Percentiles rank a stretch among this genome's conserved stretches.
These are phyloP conservation scores for Glaucidium brasilianum DNA, from an alignment of 2,113 vertebrate species.

Conservation along the genomic window DNA sequence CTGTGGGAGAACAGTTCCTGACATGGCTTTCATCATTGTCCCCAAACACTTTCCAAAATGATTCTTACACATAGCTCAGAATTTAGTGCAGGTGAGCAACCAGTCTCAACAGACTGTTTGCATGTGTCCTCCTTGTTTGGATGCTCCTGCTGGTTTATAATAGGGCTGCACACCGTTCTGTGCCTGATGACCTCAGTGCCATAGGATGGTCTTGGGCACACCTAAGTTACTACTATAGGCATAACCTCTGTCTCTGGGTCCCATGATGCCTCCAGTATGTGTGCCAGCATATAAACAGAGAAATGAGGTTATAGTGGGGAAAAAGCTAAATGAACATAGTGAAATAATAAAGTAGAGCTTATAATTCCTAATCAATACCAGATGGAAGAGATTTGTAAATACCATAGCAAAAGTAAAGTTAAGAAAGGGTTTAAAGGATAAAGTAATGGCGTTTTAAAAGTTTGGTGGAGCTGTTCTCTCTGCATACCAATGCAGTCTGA, in stretches of 20 bases:
- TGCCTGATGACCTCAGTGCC: background rate
- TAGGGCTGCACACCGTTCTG: background rate
- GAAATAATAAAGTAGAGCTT: background rate
- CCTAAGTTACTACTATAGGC: background rate
- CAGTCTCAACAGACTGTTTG: background rate
- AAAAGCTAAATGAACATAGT: background rate
- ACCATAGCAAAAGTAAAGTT: background rate
- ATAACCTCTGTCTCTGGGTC: background rate
- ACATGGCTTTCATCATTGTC: background rate
- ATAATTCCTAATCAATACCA: constrained; percentile 10
- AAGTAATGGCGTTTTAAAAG: background rate
- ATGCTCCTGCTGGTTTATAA: background rate
- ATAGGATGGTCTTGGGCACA: rapidly evolving
- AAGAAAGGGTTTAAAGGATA: constrained; percentile 4
- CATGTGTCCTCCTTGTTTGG: background rate
- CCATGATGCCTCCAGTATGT: background rate
- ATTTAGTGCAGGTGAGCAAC: background rate
- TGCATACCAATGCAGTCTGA: background rate
- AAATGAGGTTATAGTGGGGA: background rate
- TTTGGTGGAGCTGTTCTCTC: background rate
- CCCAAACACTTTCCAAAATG: background rate
- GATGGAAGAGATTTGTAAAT: constrained; percentile 26
- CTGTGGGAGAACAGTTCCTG: background rate
- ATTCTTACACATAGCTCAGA: background rate
- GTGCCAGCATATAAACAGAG: background rate